Base-by-base conservation (phyloP, 2,888 invertebrate species). In the Philereme transversata region DNA sequence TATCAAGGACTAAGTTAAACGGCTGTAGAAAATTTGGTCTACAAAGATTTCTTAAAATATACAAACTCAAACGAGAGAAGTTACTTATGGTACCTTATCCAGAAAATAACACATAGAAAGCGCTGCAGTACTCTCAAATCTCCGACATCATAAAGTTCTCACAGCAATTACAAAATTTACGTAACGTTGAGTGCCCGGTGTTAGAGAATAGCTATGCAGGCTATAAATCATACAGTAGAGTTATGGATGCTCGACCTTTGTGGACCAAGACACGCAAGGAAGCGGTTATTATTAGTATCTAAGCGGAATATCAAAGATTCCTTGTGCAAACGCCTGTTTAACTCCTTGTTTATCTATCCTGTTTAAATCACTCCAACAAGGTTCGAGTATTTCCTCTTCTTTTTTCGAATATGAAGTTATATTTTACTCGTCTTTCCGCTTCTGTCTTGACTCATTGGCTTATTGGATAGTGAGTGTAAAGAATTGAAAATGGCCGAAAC, bases 401-500 rank as follows among this genome's bases (percentile, higher is more conserved):
- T 22, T 22, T 22, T 22, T 22, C 22, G 22, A 22, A 22, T 22
- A 22, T 22, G 22, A 22, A 22, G 22, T 22, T 22, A 22, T 22
- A 22, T 22, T 22, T 3, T 22, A 22, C 22, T 22, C 8, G 40
- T 40, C 51, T 43, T 11, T 41, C 38, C 33, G 57, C 48, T 53
- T 43, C n/a, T 62, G 43, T 5, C 44, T 55, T 50, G 57, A 44
- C 4, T 10, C 60, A 60, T 2, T 8, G 8, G 54, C 51, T 44
- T 64, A 70, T 65, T 65, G 59, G 59, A 53, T 45, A 57, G 52
- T 51, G 51, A 52, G 47, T 60, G 62, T 67, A 66, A 70, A 67
- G 62, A 68, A 64, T 70, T 62, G 63, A 58, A 62, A 62, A 61
- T 53, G 60, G 22, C 57, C 43, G 60, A 62, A 70, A 67, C 65